Evolutionary conservation across 2,797 vertebrate species (phyloP).

Genomic region (Xerus rutilus): DNA sequence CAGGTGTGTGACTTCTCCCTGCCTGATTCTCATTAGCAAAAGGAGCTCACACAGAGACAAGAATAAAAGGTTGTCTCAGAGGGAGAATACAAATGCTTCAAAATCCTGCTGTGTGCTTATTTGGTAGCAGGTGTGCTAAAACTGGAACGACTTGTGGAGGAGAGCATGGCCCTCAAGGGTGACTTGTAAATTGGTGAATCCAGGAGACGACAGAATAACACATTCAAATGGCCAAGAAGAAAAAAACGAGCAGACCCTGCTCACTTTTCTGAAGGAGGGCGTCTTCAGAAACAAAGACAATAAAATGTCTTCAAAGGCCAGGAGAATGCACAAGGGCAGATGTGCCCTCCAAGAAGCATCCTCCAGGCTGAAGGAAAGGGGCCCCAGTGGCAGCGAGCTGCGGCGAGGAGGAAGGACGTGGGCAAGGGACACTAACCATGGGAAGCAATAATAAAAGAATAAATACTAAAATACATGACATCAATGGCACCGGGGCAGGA

Average conservation of each 20-base stretch:
- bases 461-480: fast-evolving
- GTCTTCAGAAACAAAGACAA: background rate
- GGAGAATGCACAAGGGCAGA: background rate
- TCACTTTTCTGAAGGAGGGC: background rate
- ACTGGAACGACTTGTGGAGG: background rate
- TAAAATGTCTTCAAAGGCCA: background rate
- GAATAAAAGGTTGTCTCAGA: background rate
- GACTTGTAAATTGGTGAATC: background rate
- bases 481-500: background rate
- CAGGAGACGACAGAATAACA: background rate
- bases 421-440: background rate
- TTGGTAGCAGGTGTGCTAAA: fast-evolving
- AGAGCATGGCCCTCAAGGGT: background rate
- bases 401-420: background rate
- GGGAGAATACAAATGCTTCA: background rate
- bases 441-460: background rate
- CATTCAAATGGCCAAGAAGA: background rate
- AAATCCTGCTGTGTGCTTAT: background rate
- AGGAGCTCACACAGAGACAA: background rate
- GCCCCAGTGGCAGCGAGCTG: fast-evolving
- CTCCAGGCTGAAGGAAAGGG: background rate
- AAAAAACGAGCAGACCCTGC: background rate
- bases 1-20: too few relatives aligned
- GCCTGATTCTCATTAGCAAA: background rate
- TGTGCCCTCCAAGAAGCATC: fast-evolving